phyloP scores from a whole-genome alignment of 1,140 invertebrate species.

The Pseudoatta argentina region DNA sequence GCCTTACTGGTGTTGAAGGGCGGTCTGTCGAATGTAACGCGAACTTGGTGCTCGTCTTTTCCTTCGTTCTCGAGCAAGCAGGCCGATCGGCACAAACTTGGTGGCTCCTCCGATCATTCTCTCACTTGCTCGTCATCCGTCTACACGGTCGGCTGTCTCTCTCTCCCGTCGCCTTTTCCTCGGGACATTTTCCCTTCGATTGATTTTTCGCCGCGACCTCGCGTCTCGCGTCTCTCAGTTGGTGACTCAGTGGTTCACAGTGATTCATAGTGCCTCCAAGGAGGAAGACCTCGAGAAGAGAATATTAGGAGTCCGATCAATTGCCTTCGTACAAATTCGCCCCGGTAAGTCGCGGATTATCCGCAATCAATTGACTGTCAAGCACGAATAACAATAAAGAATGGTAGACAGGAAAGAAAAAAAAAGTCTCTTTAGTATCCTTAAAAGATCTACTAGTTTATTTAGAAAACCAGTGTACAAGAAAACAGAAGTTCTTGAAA shows the following conservation, averaged over 20 bases:
- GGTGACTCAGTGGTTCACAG: slow-evolving; percentile 68
- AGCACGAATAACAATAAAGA: not conserved
- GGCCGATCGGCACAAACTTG: slow-evolving; percentile 55
- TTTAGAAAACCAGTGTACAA: not conserved
- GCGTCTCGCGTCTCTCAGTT: slow-evolving; percentile 51
- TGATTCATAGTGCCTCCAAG: slow-evolving; percentile 65
- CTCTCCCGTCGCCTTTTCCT: not conserved
- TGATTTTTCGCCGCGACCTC: slow-evolving; percentile 43
- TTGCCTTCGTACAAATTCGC: not conserved
- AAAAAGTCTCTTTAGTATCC: not conserved
- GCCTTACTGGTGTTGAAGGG: not conserved
- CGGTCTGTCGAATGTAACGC: slow-evolving; percentile 34
- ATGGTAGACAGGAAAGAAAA: not conserved
- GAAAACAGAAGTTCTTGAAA: not conserved
- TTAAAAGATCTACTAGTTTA: not conserved
- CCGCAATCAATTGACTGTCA: not conserved
- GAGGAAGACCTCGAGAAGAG: slow-evolving; percentile 30
- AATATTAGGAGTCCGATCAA: slow-evolving; percentile 36
- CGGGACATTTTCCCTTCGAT: slow-evolving; percentile 29
- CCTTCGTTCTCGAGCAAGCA: slow-evolving; percentile 69
- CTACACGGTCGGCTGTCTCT: slow-evolving; percentile 55
- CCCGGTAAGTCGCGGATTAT: slow-evolving; percentile 56
- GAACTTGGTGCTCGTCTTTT: slow-evolving; percentile 58
- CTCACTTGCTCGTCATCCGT: slow-evolving; percentile 78
- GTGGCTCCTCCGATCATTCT: slow-evolving; percentile 73